Conservation (phyloP, 2,113 vertebrate species). For the Gadus macrocephalus region DNA sequence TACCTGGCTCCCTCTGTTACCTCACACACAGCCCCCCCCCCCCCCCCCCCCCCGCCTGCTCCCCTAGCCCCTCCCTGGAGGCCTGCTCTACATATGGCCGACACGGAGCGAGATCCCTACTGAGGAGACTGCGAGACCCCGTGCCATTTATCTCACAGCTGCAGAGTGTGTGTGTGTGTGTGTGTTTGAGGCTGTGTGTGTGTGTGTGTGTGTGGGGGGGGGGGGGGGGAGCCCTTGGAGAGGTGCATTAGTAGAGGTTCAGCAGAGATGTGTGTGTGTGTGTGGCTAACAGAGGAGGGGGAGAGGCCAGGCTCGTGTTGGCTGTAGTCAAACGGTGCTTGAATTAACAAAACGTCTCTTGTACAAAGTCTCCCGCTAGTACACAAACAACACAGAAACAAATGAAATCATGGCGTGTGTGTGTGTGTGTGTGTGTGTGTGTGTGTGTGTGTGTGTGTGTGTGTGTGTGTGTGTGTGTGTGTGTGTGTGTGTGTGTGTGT, state of each 20-base stretch:
- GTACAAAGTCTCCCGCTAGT: slow-evolving; percentile 41
- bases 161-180: slow-evolving; percentile 45
- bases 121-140: slow-evolving; percentile 60
- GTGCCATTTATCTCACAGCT: slow-evolving; percentile 66
- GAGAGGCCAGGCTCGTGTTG: slow-evolving; percentile 35
- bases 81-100: slow-evolving; percentile 65
- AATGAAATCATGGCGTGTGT: slow-evolving; percentile 21
- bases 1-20: slow-evolving; percentile 30
- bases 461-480: not conserved
- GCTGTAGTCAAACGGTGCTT: slow-evolving; percentile 37
- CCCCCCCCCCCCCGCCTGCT: slow-evolving; percentile 27
- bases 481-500: slow-evolving; percentile 33
- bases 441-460: no score
- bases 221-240: slow-evolving; percentile 40
- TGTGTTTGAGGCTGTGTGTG: slow-evolving; percentile 28
- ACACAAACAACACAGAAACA: slow-evolving; percentile 32
- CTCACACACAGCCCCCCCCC: slow-evolving; percentile 18
- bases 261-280: slow-evolving; percentile 56
- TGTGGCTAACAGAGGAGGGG: slow-evolving; percentile 12
- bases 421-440: slow-evolving; percentile 1
- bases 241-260: slow-evolving; percentile 51
- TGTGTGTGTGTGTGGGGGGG: slow-evolving; percentile 24
- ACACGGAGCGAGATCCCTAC: slow-evolving; percentile 56
- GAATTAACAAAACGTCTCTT: slow-evolving; percentile 35
- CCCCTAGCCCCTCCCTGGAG: slow-evolving; percentile 47